Conservation (phyloP, 2,797 vertebrate species). For the Protosalanx chinensis region DNA sequence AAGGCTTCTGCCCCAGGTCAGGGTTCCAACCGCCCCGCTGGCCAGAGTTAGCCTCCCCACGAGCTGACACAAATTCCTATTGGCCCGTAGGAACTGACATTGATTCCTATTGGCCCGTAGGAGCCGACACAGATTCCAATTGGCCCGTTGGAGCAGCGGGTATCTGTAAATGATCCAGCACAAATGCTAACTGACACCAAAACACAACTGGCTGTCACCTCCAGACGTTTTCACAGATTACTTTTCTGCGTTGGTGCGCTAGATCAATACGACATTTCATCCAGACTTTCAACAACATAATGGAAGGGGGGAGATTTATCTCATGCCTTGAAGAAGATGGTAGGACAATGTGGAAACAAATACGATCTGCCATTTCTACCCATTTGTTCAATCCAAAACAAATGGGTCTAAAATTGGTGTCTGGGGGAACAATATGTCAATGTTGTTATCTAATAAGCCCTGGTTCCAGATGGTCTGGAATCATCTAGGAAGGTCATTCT, state of each 20-base stretch:
- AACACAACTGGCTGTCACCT: slow-evolving; percentile 29
- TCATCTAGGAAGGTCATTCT: background rate
- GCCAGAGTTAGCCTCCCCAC: slow-evolving; percentile 21
- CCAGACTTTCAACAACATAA: slow-evolving; percentile 29
- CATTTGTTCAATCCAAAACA: slow-evolving; percentile 45
- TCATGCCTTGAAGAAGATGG: slow-evolving; percentile 37
- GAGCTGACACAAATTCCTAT: slow-evolving; percentile 32
- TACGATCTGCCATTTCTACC: slow-evolving; percentile 43
- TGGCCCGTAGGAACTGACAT: slow-evolving; percentile 29
- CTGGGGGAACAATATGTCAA: slow-evolving; percentile 40
- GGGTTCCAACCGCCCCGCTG: background rate
- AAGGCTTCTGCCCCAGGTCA: slow-evolving; percentile 5
- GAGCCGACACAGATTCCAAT: too few relatives aligned
- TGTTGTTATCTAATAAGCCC: slow-evolving; percentile 56
- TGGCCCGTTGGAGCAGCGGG: slow-evolving; percentile 19
- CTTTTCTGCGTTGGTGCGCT: slow-evolving; percentile 33
- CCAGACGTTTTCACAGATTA: slow-evolving; percentile 44
- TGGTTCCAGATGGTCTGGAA: too few relatives aligned
- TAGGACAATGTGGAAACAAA: slow-evolving; percentile 31
- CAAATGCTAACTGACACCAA: slow-evolving; percentile 45
- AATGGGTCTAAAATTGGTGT: slow-evolving; percentile 48
- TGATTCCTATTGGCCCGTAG: slow-evolving; percentile 20
- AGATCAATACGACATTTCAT: slow-evolving; percentile 49
- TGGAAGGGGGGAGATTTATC: slow-evolving; percentile 45
- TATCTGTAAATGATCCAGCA: slow-evolving; percentile 38